phyloP scores from a whole-genome alignment of 2,797 vertebrate species.

The Microcaecilia unicolor region DNA sequence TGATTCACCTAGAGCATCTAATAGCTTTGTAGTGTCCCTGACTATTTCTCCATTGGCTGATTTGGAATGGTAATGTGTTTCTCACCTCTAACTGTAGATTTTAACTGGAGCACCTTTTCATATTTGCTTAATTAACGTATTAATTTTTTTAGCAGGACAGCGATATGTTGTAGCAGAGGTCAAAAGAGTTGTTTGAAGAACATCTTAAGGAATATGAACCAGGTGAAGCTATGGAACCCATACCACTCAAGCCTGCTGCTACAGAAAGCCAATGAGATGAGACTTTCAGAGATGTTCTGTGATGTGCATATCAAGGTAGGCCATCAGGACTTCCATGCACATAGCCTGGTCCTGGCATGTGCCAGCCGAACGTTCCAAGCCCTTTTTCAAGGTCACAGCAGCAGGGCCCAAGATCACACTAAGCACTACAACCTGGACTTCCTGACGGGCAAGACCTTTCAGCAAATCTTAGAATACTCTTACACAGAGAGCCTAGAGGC shows the following conservation, averaged over 20 bases:
- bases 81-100: too few relatives aligned
- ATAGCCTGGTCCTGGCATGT: conserved; percentile 68
- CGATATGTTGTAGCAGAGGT: too few relatives aligned
- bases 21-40: too few relatives aligned
- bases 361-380: conserved; percentile 56
- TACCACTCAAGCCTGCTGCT: conserved; percentile 57
- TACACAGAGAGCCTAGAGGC: conserved; percentile 62
- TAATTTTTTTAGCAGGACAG: too few relatives aligned
- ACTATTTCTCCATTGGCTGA: too few relatives aligned
- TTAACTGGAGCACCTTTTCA: too few relatives aligned
- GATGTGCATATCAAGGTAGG: conserved; percentile 60
- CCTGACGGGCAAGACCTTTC: conserved; percentile 59
- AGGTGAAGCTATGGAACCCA: conserved; percentile 54
- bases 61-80: too few relatives aligned
- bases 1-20: too few relatives aligned
- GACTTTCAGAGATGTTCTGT: conserved; percentile 54
- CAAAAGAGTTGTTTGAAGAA: too few relatives aligned
- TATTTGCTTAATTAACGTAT: too few relatives aligned
- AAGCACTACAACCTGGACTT: conserved; percentile 43
- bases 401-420: too few relatives aligned
- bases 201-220: conserved; percentile 55
- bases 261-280: conserved; percentile 52
- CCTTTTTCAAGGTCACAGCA: conserved; percentile 39
- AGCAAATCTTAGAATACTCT: conserved; percentile 66
- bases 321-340: conserved; percentile 57